These are phyloP conservation scores for Sinocyclocheilus grahami DNA, from an alignment of 2,113 vertebrate species.

Conservation along the genomic window DNA sequence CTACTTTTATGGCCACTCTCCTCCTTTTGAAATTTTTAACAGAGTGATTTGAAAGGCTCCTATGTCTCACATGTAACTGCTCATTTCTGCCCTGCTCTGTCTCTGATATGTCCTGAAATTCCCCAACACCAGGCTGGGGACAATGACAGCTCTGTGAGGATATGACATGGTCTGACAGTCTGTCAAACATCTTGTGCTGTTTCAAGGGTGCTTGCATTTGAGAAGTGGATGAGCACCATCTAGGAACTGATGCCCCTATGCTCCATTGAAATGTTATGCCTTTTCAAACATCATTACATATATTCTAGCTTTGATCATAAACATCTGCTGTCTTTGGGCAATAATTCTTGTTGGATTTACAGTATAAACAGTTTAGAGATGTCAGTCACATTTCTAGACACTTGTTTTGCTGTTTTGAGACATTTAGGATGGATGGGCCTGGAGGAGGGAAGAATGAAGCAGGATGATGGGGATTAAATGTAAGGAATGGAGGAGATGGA, in stretches of 20 bases:
- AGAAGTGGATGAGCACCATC: slow-evolving; percentile 51
- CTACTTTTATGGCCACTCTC: slow-evolving; percentile 51
- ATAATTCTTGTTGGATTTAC: not conserved
- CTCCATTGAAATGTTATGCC: not conserved
- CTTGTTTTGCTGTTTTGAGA: slow-evolving; percentile 6
- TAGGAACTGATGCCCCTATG: not conserved
- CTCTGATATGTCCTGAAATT: not conserved
- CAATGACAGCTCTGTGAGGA: slow-evolving; percentile 55
- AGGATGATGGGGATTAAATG: slow-evolving; percentile 57
- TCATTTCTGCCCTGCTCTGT: slow-evolving; percentile 9
- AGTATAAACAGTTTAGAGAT: slow-evolving; percentile 1
- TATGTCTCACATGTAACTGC: slow-evolving; percentile 44
- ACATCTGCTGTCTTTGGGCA: not conserved
- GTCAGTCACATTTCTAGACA: not conserved
- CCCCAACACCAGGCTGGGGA: slow-evolving; percentile 10
- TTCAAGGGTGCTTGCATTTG: not conserved
- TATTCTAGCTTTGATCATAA: not conserved
- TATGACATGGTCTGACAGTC: slow-evolving; percentile 46
- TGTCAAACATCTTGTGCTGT: slow-evolving; percentile 1
- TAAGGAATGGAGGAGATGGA: slow-evolving; percentile 39
- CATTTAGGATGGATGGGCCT: slow-evolving; percentile 26
- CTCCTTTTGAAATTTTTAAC: slow-evolving; percentile 53
- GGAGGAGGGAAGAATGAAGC: slow-evolving; percentile 38
- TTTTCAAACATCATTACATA: not conserved
- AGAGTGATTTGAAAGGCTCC: slow-evolving; percentile 51